Base-by-base conservation (phyloP, 2,113 vertebrate species). In the Uria aalge region DNA sequence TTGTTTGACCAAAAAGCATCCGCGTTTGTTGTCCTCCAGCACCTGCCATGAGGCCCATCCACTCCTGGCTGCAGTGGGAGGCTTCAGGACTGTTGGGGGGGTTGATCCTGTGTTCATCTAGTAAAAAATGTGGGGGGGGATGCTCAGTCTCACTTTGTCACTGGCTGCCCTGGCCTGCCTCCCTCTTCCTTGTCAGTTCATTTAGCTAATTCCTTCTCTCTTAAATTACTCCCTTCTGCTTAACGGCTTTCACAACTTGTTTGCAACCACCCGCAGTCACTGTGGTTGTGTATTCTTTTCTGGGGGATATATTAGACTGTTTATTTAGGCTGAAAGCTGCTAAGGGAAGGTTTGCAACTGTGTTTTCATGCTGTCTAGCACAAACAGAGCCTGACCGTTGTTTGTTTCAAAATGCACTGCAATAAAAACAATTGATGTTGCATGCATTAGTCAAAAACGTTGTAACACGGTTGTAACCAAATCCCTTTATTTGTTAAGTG, bases 291-390 rank as follows among this genome's bases (percentile, higher is more conserved):
- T 89, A 48, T 91, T 95, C 77, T 94, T 95, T 96, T 87, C 88
- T 89, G 30, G 41, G 41, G 88, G 73, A 79, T 85, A 30, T 76
- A 76, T 95, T 81, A 68, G 50, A 47, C 57, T 95, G 95, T 95
- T 96, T 97, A 53, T 97, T 96, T 96, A 94, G 77, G 89, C 94
- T 89, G 89, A 90, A 94, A 91, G 66, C 80, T 91, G 80, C 17
- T 10, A 85, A 79, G 77, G 48, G 91, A 89, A 95, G 94, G 77
- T 85, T 96, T 92, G 84, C 84, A 94, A 95, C 89, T 92, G 66
- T 97, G 96, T 92, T 97, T 95, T 96, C 91, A 76, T 92, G 94
- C 92, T 96, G 95, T 91, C 94, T 76, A 91, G 60, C 92, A 85
- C 92, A 94, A 79, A 53, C 68, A 95, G 87, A 92, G 84, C 91